Base-by-base conservation (phyloP, 2,888 invertebrate genomes). In the Heteromyza rotundicornis region DNA sequence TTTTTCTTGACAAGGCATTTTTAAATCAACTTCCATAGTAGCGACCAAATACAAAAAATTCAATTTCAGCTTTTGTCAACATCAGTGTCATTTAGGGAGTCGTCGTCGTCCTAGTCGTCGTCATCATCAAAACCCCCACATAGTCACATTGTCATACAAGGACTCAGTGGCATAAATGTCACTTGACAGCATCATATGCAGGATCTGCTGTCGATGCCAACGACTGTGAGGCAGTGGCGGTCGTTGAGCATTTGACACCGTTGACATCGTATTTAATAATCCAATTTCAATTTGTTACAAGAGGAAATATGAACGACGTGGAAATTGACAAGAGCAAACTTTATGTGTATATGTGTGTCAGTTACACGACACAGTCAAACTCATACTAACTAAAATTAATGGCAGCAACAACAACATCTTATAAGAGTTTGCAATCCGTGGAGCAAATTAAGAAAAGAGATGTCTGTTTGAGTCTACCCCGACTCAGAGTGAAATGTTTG, bases 241-340 rank as follows among this genome's bases (percentile, higher is more conserved):
- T 47, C 20, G 47, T 47, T 20, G 47, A 47, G 14, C 47, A 14
- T 47, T 47, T 47, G 47, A 32, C 32, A 52, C n/a, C 40, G 36
- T 14, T 40, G 44, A 52, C 52, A 59, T 36, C 52, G 24, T 23
- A 17, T 52, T 59, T 23, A 52, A 40, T 59, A 59, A 59, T 59
- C 52, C 40, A 52, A 51, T 59, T 59, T 59, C 59, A 44, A 59
- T 52, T 59, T 51, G 16, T 53, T 10, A 32, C 51, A 23, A 22
- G 23, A 23, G 23, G 2, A 24, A 5, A 51, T 51, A 50, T 57
- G 57, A 49, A 51, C 35, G 36, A 51, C 19, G 35, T 27, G 27
- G 24, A 2, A 51, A 22, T 14, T n/a, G 24, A n/a, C 22, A 14
- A 12, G n/a, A 51, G 14, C 51, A 51, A 40, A n/a, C 5, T 32